Percentiles rank a stretch among this genome's conserved stretches.
Evolutionary conservation across 2,888 invertebrate species (phyloP).

Genomic region (Erynnis tages): DNA sequence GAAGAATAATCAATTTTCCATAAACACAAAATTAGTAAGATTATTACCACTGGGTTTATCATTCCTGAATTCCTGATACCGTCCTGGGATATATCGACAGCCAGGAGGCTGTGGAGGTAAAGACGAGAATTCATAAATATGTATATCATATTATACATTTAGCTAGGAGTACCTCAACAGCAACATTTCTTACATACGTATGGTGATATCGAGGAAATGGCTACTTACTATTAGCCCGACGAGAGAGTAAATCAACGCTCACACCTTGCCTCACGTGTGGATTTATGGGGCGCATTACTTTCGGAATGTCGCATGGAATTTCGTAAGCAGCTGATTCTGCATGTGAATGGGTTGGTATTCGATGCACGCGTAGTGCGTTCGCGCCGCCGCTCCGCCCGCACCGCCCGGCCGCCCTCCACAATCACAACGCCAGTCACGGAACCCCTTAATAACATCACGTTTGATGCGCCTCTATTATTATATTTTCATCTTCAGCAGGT

Average conservation of each 20-base stretch:
- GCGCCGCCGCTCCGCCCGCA: slow-evolving; percentile 42
- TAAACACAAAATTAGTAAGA: too few relatives aligned
- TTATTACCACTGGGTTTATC: too few relatives aligned
- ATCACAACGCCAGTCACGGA: slow-evolving; percentile 72
- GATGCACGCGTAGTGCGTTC: slow-evolving; percentile 68
- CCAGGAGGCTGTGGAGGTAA: too few relatives aligned
- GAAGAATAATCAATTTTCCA: too few relatives aligned
- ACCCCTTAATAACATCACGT: slow-evolving; percentile 80
- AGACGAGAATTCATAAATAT: too few relatives aligned
- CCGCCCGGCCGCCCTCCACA: slow-evolving; percentile 20
- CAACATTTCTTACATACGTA: too few relatives aligned
- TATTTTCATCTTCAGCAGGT: slow-evolving; percentile 77
- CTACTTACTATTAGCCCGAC: too few relatives aligned
- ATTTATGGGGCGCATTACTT: slow-evolving; percentile 52
- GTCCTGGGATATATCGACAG: too few relatives aligned
- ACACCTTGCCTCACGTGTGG: slow-evolving; percentile 23
- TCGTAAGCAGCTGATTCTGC: slow-evolving; percentile 64
- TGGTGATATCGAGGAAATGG: too few relatives aligned
- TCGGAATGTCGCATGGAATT: slow-evolving; percentile 51
- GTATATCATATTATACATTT: too few relatives aligned
- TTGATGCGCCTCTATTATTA: slow-evolving; percentile 81
- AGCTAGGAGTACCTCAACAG: too few relatives aligned
- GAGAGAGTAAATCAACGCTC: background rate
- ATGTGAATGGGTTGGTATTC: slow-evolving; percentile 70
- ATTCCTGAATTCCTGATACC: too few relatives aligned